These are phyloP conservation scores for Cerceris ruficornis DNA, from an alignment of 2,888 invertebrate species.

Conservation along the genomic window DNA sequence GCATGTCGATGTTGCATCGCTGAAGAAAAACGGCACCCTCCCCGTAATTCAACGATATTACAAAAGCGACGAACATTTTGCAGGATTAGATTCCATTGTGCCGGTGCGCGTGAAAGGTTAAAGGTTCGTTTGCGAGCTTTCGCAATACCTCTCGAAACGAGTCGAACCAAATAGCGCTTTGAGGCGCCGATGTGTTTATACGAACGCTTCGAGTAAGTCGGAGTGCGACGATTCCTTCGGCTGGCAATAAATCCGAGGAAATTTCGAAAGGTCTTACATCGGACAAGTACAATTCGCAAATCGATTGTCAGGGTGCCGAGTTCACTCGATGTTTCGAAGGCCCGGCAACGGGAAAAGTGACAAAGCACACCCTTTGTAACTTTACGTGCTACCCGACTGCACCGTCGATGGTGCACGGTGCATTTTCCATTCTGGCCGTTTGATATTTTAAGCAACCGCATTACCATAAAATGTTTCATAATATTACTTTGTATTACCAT, in stretches of 20 bases:
- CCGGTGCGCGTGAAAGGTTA: slow-evolving; percentile 9
- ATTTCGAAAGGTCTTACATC: slow-evolving; percentile 3
- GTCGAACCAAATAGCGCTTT: slow-evolving; percentile 31
- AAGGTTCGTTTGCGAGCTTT: slow-evolving; percentile 30
- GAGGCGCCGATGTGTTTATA: slow-evolving; percentile 29
- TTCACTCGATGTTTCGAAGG: too few relatives aligned
- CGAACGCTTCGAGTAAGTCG: slow-evolving; percentile 14
- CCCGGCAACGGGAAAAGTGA: too few relatives aligned
- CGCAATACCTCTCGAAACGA: slow-evolving; percentile 33
- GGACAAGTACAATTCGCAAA: too few relatives aligned
- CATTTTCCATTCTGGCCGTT: too few relatives aligned
- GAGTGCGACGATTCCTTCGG: slow-evolving; percentile 3
- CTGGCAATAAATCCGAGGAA: slow-evolving; percentile 19
- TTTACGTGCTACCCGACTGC: too few relatives aligned
- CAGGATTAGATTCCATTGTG: slow-evolving; percentile 22
- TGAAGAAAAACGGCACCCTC: slow-evolving; percentile 19
- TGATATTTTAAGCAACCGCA: too few relatives aligned
- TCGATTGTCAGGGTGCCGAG: too few relatives aligned
- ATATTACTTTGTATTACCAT: too few relatives aligned
- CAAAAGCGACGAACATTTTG: slow-evolving; percentile 29
- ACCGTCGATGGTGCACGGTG: too few relatives aligned
- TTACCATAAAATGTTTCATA: too few relatives aligned
- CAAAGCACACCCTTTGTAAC: too few relatives aligned
- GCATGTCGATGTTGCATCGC: neutral
- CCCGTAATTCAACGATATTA: slow-evolving; percentile 42